phyloP scores from a whole-genome alignment of 1,140 invertebrate species.

The Neocloeon triangulifer region DNA sequence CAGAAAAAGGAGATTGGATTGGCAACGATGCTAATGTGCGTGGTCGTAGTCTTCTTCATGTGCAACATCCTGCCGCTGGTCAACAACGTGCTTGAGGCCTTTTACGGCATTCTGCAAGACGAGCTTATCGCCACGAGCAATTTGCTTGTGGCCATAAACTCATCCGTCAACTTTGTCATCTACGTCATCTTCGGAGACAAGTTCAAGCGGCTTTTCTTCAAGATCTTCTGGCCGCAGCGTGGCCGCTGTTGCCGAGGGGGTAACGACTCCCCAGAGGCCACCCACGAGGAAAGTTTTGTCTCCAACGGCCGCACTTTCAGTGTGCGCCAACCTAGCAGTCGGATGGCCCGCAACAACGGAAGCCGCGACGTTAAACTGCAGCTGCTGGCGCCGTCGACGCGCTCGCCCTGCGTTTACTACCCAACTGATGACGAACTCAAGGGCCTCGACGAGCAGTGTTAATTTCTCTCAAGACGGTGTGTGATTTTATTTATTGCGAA shows the following conservation, averaged over 20 bases:
- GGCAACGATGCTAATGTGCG: slow-evolving; percentile 81
- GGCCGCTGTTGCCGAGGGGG: slow-evolving; percentile 19
- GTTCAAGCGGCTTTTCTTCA: slow-evolving; percentile 73
- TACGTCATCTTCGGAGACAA: slow-evolving; percentile 95
- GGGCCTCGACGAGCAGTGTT: too few species aligned
- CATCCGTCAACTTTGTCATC: slow-evolving; percentile 90
- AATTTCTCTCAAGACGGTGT: too few species aligned
- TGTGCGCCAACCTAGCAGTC: slow-evolving; percentile 34
- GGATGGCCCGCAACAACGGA: slow-evolving; percentile 23
- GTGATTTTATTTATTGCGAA: too few species aligned
- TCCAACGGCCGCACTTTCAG: slow-evolving; percentile 30
- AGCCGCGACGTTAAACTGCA: slow-evolving; percentile 16
- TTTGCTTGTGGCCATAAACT: slow-evolving; percentile 88
- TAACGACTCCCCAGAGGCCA: slow-evolving; percentile 41
- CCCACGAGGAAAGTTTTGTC: slow-evolving; percentile 56
- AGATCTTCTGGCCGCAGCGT: slow-evolving; percentile 54
- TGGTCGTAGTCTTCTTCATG: slow-evolving; percentile 84
- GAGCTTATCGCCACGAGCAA: slow-evolving; percentile 70
- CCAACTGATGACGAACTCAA: too few species aligned
- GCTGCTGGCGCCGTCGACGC: slow-evolving; percentile 24
- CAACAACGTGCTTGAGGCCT: slow-evolving; percentile 67
- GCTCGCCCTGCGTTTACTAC: slow-evolving; percentile 44
- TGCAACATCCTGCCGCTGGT: slow-evolving; percentile 81
- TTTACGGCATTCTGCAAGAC: slow-evolving; percentile 37
- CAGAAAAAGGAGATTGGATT: slow-evolving; percentile 71